Evolutionary conservation across 2,113 vertebrate species (phyloP).

Genomic region (Lutjanus erythropterus): DNA sequence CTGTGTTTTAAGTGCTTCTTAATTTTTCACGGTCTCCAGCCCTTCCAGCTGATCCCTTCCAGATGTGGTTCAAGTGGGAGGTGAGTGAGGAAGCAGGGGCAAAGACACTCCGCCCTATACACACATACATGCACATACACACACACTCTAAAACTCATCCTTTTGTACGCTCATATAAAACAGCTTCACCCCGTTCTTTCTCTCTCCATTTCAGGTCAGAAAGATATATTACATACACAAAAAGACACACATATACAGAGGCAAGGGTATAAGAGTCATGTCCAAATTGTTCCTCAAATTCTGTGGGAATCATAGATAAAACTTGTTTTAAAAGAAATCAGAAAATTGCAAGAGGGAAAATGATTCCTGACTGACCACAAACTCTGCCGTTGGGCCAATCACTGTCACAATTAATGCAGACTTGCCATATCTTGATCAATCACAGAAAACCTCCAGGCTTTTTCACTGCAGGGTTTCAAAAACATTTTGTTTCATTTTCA

Average conservation of each 20-base stretch:
- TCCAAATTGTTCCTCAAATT: conserved; percentile 44
- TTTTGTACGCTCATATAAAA: not conserved
- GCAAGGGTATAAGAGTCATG: not conserved
- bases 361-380: conserved; percentile 47
- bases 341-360: conserved; percentile 19
- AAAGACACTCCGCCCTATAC: conserved; percentile 14
- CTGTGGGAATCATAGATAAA: conserved; percentile 45
- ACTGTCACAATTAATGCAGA: conserved; percentile 61
- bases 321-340: conserved; percentile 28
- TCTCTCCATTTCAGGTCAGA: conserved; percentile 17
- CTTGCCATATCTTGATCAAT: conserved; percentile 57
- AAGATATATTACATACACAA: not conserved
- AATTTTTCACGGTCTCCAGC: conserved; percentile 74
- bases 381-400: conserved; percentile 49
- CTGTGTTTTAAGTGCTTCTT: conserved; percentile 77
- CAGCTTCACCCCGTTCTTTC: not conserved
- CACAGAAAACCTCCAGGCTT: conserved; percentile 43
- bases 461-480: conserved; percentile 47
- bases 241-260: not conserved
- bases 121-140: not conserved
- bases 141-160: not conserved
- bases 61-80: conserved; percentile 68
- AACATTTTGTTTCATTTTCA: conserved; percentile 40
- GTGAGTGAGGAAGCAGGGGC: conserved; percentile 56
- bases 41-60: conserved; percentile 72